Evolutionary conservation across 2,888 invertebrate species (phyloP).

Genomic region (Diaprepes abbreviatus): DNA sequence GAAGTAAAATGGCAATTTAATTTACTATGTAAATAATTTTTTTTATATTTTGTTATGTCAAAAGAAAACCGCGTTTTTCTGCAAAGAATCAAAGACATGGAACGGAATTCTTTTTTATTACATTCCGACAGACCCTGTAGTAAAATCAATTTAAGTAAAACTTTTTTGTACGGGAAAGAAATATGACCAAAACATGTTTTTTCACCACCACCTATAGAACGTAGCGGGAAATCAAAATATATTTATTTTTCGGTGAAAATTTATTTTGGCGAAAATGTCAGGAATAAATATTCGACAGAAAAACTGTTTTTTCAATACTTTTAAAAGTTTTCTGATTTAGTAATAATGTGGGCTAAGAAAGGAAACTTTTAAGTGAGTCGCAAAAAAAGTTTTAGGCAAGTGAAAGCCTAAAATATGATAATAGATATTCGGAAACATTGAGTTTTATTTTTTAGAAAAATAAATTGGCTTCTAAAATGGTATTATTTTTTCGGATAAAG

Average conservation of each 20-base stretch:
- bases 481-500: not conserved
- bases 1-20: too few relatives aligned
- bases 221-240: conserved; percentile 30
- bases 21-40: too few relatives aligned
- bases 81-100: too few relatives aligned
- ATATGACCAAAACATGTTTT: conserved; percentile 45
- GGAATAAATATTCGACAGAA: not conserved
- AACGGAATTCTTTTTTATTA: too few relatives aligned
- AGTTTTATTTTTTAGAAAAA: conserved; percentile 4
- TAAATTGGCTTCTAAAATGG: not conserved
- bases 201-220: conserved; percentile 34
- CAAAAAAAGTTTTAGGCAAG: conserved; percentile 12
- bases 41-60: too few relatives aligned
- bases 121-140: too few relatives aligned
- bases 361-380: conserved; percentile 8
- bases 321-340: conserved; percentile 16
- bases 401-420: conserved; percentile 13
- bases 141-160: not conserved
- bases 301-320: conserved; percentile 15
- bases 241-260: conserved; percentile 1
- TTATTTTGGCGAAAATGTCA: conserved; percentile 5
- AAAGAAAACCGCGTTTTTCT: too few relatives aligned
- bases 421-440: conserved; percentile 3
- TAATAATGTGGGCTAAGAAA: not conserved
- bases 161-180: conserved; percentile 23